phyloP scores from a whole-genome alignment of 2,113 vertebrate genomes.

The Emberiza fucata region DNA sequence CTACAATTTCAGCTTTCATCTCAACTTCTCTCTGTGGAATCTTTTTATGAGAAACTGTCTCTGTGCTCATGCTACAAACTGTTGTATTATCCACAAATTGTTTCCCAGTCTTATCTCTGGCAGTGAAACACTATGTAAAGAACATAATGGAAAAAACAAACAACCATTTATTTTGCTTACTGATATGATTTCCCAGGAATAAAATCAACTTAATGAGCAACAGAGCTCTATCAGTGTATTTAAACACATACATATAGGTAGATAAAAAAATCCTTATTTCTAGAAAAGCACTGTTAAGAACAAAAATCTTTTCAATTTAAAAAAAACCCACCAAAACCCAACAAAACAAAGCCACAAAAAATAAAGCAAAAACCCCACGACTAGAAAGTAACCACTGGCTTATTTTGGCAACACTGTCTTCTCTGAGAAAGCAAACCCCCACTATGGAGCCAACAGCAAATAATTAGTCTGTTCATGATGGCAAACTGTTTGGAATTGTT shows the following conservation, averaged over 20 bases:
- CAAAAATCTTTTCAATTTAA: background rate
- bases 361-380: accelerated
- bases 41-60: background rate
- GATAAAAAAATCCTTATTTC: background rate
- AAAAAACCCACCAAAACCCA: too few species aligned
- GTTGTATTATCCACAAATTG: background rate
- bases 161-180: background rate
- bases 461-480: background rate
- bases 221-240: background rate
- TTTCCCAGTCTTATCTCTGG: background rate
- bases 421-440: background rate
- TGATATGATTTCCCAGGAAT: background rate
- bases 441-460: background rate
- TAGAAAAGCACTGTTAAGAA: background rate
- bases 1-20: background rate
- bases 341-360: background rate
- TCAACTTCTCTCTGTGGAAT: background rate
- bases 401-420: background rate
- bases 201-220: background rate
- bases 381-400: background rate
- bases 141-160: background rate
- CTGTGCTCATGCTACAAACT: background rate
- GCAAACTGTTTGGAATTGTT: constrained; percentile 4
- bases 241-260: accelerated
- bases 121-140: background rate